Percentiles rank a stretch among this genome's conserved stretches.
phyloP scores from a whole-genome alignment of 2,888 invertebrate species.

The Trissoscelio sp. region DNA sequence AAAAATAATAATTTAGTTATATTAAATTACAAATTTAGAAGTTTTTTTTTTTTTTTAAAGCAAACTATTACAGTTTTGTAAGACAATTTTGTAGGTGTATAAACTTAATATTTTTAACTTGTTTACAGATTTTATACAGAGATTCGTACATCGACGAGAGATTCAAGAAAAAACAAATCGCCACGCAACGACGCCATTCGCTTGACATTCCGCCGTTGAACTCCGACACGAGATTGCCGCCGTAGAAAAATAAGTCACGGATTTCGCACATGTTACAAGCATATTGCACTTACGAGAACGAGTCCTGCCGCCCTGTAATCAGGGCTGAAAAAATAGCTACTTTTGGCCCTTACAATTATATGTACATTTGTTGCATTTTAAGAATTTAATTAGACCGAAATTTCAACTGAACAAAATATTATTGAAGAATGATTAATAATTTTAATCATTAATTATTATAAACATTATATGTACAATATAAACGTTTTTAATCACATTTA shows the following conservation, averaged over 20 bases:
- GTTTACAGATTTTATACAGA: not conserved
- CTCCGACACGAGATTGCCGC: conserved; percentile 25
- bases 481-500: too few species aligned
- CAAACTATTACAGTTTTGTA: too few species aligned
- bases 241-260: conserved; percentile 59
- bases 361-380: conserved; percentile 19
- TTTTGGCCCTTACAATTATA: conserved; percentile 12
- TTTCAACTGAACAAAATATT: conserved; percentile 8
- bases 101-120: too few species aligned
- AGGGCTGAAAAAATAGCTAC: conserved; percentile 28
- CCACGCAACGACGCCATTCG: conserved; percentile 46
- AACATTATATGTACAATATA: too few species aligned
- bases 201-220: conserved; percentile 32
- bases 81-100: too few species aligned
- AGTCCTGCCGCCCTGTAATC: conserved; percentile 21
- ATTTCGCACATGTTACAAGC: conserved; percentile 42
- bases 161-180: conserved; percentile 19
- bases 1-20: too few species aligned
- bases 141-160: conserved; percentile 22
- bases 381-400: conserved; percentile 11
- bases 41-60: too few species aligned
- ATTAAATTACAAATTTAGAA: too few species aligned
- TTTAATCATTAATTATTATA: too few species aligned
- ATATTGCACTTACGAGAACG: conserved; percentile 36
- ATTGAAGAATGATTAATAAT: conserved; percentile 7